Base-by-base conservation (phyloP, 1,140 invertebrate genomes). In the Zaprionus capensis region DNA sequence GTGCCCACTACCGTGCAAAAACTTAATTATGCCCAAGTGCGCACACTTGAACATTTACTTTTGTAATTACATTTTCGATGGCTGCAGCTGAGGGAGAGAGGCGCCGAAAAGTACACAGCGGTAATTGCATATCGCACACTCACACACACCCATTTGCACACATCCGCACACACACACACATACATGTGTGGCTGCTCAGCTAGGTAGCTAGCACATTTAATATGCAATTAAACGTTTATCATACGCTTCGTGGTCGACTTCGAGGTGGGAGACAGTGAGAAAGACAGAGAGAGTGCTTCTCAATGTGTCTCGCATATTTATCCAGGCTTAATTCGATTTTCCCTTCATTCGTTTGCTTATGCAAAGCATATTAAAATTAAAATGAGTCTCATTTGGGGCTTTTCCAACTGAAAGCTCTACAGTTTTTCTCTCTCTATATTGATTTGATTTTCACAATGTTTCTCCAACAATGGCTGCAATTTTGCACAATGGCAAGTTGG, bases 41-140 rank as follows among this genome's bases (percentile, higher is more conserved):
- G 46, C 61, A 68, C 67, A 77, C 82, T 78, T 70, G 49, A 78
- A 71, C 73, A 78, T 81, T 88, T 87, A 88, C 74, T 80, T 68
- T 90, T 76, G 72, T 84, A 90, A 90, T 90, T 90, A 90, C 81
- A 81, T 71, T 88, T 86, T 53, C 44, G 83, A 58, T 58, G 68
- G n/a, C 38, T 59, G 61, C 68, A 84, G 69, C 69, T 66, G 70
- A 11, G 65, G 9, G 41, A 65, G 31, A 17, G 41, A 65, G 69
- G 22, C 63, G 49, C 28, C 38, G 22, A 53, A 22, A 38, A 53
- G 46, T 7, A 51, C 20, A 51, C 46, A 51, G n/a, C 46, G 12
- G 20, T 51, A 51, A 51, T 51, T 51, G 46, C 46, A 51, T 51
- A 51, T 51, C 20, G 63, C 73, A 62, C 53, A 38, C 46, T n/a